Base-by-base conservation (phyloP, 2,888 invertebrate species). In the Hypselothyrea guttata region DNA sequence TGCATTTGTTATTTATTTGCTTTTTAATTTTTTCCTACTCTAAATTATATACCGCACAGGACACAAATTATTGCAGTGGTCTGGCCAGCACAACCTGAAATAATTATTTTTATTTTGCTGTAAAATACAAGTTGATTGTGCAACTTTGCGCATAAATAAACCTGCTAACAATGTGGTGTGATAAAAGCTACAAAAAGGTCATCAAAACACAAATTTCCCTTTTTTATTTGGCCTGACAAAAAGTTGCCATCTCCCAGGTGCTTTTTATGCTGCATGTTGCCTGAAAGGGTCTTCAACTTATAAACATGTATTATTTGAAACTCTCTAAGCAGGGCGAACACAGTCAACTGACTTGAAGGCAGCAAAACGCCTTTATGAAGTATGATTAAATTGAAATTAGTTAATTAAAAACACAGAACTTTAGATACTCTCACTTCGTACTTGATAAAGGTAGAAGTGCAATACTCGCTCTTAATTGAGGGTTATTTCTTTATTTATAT, bases 61-160 rank as follows among this genome's bases (percentile, higher is more conserved):
- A 35, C 41, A 55, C 38, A 46, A 64, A 63, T 51, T 58, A 65
- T 70, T 62, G 54, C 57, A 51, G 16, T 42, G 44, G 40, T 31
- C 44, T 40, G 37, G 22, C 22, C 49, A 42, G 18, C 40, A 52
- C 47, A 69, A 70, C 61, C 55, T 59, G 68, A 42, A 68, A 68
- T 65, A 60, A 69, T 71, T 69, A 69, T 74, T 70, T 61, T 61
- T 61, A 59, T 62, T 75, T 61, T 66, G 54, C 74, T 52, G 68
- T 62, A 44, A 69, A 65, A 65, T 47, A 60, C 58, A 74, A 70
- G 45, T 72, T 67, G 64, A 75, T 75, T 75, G 75, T 72, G 45
- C 47, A 75, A 75, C 75, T 75, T 75, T 72, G 15, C 52, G 42
- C 75, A 75, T 75, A 75, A 75, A 75, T 75, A 66, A 72, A 58